Conservation (phyloP, 2,888 invertebrate genomes). For the Homarus gammarus region DNA sequence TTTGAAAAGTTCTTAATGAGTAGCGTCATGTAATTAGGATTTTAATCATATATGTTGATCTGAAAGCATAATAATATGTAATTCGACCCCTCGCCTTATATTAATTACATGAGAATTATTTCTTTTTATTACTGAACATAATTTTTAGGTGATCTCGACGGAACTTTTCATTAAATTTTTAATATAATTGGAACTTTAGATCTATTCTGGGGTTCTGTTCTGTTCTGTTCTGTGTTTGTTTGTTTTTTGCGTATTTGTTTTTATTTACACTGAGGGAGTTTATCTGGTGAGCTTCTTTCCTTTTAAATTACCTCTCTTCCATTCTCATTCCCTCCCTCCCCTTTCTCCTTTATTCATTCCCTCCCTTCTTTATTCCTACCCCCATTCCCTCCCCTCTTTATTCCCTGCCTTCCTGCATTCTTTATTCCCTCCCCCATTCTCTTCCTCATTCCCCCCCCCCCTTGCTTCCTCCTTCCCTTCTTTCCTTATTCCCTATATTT, state of each 20-base stretch:
- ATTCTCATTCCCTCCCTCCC: background rate
- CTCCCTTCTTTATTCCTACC: too few relatives aligned
- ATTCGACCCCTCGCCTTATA: background rate
- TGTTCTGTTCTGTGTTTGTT: too few relatives aligned
- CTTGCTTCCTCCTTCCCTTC: background rate
- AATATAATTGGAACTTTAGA: too few relatives aligned
- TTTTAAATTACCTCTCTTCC: background rate
- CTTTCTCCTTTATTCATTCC: too few relatives aligned
- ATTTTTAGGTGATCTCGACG: slow-evolving; percentile 3
- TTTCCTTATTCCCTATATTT: background rate
- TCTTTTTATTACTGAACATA: background rate
- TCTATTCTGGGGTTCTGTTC: too few relatives aligned
- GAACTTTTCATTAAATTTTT: too few relatives aligned
- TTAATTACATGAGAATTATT: background rate
- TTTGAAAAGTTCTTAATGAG: too few relatives aligned
- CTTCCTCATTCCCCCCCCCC: background rate
- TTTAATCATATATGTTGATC: background rate
- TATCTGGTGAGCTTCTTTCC: too few relatives aligned
- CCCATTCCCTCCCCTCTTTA: too few relatives aligned
- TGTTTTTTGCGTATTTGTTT: too few relatives aligned
- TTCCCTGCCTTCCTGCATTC: too few relatives aligned
- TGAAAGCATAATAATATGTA: background rate
- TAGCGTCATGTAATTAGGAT: background rate
- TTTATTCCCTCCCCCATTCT: background rate
- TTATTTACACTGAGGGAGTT: too few relatives aligned